Base-by-base conservation (phyloP, 2,113 vertebrate genomes). In the Todiramphus chloris region DNA sequence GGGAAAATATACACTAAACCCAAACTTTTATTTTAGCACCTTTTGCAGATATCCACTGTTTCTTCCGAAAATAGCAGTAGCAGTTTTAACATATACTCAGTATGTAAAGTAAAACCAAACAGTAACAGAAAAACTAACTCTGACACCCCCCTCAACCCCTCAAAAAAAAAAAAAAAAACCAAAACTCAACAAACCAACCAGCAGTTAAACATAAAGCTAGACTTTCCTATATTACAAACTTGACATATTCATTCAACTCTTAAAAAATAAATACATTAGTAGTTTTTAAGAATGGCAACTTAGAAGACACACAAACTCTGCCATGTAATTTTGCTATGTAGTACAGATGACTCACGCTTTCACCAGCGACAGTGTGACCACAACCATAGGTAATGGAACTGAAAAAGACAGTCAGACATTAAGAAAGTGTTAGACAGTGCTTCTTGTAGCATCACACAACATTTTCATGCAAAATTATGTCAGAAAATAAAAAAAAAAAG, bases 91-190 rank as follows among this genome's bases (percentile, higher is more conserved):
- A 12, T 7, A 8, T 14, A 31, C 2, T 64, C 16, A 76, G n/a
- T 3, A 3, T 35, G 25, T 30, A 79, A 87, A 84, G 31, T 18
- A 72, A 87, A 93, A 67, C 8, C 8, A 73, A 56, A 51, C 27
- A 10, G 23, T 15, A 76, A 56, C 5, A 75, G 28, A 53, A 72
- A 75, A 82, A 31, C 10, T n/a, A 28, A 21, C 6, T 58, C 64
- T 68, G 13, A 67, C 9, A 24, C 30, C 17, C 4, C 18, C 46
- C 19, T 9, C 8, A 58, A 31, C 16, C 4, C 0, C 0, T 3
- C 9, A 46, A 46, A 46, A 46, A 20, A 46, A 46, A 20, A 43
- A 15, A 43, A 43, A 31, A 64, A 64, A 68, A 2, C 37, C 37
- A 37, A 37, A 37, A 8, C 37, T 37, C 58, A 23, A 35, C 13